phyloP scores from a whole-genome alignment of 2,888 invertebrate species.

The Cyrtodaria siliqua region DNA sequence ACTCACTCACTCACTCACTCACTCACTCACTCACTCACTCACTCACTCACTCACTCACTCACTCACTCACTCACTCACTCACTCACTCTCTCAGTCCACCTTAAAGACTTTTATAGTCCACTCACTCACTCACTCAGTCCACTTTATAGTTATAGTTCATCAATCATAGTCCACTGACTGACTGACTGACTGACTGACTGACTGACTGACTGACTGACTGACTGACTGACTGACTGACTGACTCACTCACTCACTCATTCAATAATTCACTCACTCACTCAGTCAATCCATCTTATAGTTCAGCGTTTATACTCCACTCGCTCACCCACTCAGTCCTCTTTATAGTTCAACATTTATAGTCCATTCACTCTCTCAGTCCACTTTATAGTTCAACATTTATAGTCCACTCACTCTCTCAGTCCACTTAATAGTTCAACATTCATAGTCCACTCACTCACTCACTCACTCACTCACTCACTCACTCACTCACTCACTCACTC shows the following conservation, averaged over 20 bases:
- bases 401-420: slow-evolving; percentile 1
- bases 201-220: neutral
- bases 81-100: slow-evolving; percentile 1
- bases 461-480: slow-evolving; percentile 1
- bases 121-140: neutral
- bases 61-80: slow-evolving; percentile 9
- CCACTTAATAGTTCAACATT: neutral
- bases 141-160: too few species aligned
- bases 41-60: slow-evolving; percentile 9
- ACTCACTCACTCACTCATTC: slow-evolving; percentile 7
- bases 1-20: slow-evolving; percentile 7
- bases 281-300: neutral
- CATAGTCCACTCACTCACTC: too few species aligned
- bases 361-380: slow-evolving; percentile 1
- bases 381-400: too few species aligned
- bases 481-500: slow-evolving; percentile 9
- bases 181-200: neutral
- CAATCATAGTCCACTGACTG: too few species aligned
- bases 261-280: slow-evolving; percentile 1
- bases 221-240: neutral
- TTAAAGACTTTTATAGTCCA: neutral
- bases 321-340: neutral
- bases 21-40: slow-evolving; percentile 9
- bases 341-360: neutral
- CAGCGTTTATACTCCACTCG: neutral